Conservation (phyloP, 2,888 invertebrate species). For the Cephus pygmeus region DNA sequence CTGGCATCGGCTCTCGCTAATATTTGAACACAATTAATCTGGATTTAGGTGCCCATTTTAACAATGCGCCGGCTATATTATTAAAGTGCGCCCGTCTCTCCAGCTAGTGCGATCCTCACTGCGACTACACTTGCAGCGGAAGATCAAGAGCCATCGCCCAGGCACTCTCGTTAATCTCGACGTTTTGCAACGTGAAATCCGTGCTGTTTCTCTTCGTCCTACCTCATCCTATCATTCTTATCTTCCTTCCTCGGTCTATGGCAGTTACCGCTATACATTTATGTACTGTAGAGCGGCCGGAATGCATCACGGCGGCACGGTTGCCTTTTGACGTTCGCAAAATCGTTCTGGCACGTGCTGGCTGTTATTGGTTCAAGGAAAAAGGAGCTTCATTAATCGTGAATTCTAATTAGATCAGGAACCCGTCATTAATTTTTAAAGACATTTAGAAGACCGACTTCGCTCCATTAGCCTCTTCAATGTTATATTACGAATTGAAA, state of each 20-base stretch:
- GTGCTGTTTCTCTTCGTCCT: background rate
- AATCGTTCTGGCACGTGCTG: background rate
- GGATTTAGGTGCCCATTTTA: conserved; percentile 32
- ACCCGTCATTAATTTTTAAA: background rate
- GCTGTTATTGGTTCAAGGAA: background rate
- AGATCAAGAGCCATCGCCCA: background rate
- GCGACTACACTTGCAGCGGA: background rate
- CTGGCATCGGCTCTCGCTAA: conserved; percentile 38
- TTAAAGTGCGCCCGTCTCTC: conserved; percentile 10
- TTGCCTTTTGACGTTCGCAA: background rate
- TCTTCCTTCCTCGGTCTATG: background rate
- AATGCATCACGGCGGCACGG: background rate
- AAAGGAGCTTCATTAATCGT: background rate
- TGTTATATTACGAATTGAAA: background rate
- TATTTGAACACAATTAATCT: conserved; percentile 61
- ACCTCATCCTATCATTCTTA: background rate
- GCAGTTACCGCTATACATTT: background rate
- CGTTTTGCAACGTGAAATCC: background rate
- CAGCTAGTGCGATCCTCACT: background rate
- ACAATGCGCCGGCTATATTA: conserved; percentile 17
- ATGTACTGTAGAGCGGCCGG: background rate
- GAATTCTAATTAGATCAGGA: background rate
- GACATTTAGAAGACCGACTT: background rate
- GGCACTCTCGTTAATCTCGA: background rate
- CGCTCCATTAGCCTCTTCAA: background rate